Conservation (phyloP, 2,113 vertebrate species). For the Platysternon megacephalum region DNA sequence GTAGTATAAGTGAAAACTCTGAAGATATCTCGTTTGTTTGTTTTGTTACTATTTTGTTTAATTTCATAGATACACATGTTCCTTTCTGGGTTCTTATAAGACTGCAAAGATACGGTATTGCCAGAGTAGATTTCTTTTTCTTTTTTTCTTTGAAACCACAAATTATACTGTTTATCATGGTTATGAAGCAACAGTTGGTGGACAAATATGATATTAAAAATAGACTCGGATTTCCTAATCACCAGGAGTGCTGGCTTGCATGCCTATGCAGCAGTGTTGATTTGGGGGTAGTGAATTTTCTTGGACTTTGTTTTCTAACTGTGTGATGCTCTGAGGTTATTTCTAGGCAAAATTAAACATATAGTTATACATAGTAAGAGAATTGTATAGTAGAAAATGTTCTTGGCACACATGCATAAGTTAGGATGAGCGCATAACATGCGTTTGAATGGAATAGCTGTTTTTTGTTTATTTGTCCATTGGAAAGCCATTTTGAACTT, state of each 20-base stretch:
- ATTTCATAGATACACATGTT: conserved; percentile 5
- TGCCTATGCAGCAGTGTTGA: conserved; percentile 46
- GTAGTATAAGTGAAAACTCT: conserved; percentile 4
- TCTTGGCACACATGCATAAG: conserved; percentile 77
- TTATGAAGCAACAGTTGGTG: conserved; percentile 55
- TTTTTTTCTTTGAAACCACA: conserved; percentile 29
- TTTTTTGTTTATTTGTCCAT: conserved; percentile 78
- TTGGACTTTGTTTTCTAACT: conserved; percentile 82
- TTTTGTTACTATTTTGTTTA: conserved; percentile 37
- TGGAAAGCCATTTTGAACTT: conserved; percentile 71
- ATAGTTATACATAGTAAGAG: conserved; percentile 82
- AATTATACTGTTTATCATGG: conserved; percentile 74
- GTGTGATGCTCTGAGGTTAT: conserved; percentile 73
- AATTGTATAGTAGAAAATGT: conserved; percentile 86
- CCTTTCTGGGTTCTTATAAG: not conserved
- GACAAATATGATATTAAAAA: conserved; percentile 79
- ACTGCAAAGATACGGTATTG: conserved; percentile 31
- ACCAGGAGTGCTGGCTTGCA: conserved; percentile 50
- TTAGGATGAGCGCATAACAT: conserved; percentile 77
- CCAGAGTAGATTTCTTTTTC: not conserved
- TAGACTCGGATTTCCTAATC: conserved; percentile 77
- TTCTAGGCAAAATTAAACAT: conserved; percentile 77
- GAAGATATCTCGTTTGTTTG: conserved; percentile 17
- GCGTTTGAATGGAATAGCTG: conserved; percentile 69
- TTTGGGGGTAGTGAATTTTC: conserved; percentile 78